phyloP scores from a whole-genome alignment of 1,140 invertebrate genomes.

The Centruroides vittatus region DNA sequence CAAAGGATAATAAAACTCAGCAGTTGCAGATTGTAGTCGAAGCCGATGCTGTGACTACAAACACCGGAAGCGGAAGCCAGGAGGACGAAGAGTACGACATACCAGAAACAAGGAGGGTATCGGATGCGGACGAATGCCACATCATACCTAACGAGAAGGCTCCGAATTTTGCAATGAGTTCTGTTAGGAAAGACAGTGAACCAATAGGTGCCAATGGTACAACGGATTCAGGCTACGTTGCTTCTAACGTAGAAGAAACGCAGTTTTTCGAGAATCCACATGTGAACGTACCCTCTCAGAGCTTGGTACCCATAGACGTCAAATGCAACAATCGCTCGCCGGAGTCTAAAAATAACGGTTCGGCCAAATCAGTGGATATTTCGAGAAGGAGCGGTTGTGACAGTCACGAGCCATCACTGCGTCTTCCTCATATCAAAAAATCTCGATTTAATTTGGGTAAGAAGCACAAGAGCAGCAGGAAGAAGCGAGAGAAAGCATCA shows the following conservation, averaged over 20 bases:
- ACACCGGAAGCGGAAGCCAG: constrained; percentile 12
- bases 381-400: neutral
- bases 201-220: constrained; percentile 52
- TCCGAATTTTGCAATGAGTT: constrained; percentile 1
- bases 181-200: constrained; percentile 8
- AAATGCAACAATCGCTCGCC: no score
- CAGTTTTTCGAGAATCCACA: constrained; percentile 7
- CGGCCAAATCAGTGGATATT: neutral
- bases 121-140: neutral
- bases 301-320: no score
- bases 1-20: neutral
- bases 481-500: constrained; percentile 85
- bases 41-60: constrained; percentile 8
- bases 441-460: constrained; percentile 20
- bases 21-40: constrained; percentile 7
- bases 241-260: constrained; percentile 37
- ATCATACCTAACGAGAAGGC: neutral
- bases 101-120: neutral
- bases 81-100: constrained; percentile 16
- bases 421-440: constrained; percentile 12
- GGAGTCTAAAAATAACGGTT: neutral
- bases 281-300: neutral
- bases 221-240: constrained; percentile 61
- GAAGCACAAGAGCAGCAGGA: constrained; percentile 61
- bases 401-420: neutral